Percentiles rank a stretch among this genome's conserved stretches.
Conservation (phyloP, 2,888 invertebrate genomes). For the Melanostoma mellinum region DNA sequence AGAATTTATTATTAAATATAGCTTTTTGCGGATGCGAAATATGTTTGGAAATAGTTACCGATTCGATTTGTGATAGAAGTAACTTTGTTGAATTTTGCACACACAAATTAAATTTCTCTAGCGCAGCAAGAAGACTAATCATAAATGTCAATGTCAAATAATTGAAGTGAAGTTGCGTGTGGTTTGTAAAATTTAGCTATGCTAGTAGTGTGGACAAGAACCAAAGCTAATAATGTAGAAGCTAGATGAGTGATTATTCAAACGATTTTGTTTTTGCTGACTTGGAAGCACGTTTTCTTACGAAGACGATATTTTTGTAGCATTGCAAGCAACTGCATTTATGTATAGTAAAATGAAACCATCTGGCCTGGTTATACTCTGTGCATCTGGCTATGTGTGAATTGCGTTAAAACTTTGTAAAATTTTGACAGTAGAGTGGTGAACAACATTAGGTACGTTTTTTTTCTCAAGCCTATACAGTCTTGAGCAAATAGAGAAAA, state of each 20-base stretch:
- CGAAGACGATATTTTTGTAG: too few species aligned
- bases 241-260: conserved; percentile 3
- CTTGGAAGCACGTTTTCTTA: too few species aligned
- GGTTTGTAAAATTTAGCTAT: neutral
- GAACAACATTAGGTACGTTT: too few species aligned
- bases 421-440: too few species aligned
- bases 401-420: too few species aligned
- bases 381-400: too few species aligned
- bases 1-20: neutral
- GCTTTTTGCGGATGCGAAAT: conserved; percentile 9
- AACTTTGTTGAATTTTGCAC: conserved; percentile 56
- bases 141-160: conserved; percentile 70
- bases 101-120: conserved; percentile 52
- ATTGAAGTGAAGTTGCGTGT: conserved; percentile 51
- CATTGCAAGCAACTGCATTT: too few species aligned
- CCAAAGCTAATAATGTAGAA: neutral
- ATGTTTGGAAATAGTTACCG: conserved; percentile 45
- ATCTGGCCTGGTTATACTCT: too few species aligned
- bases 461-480: too few species aligned
- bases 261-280: neutral
- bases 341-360: too few species aligned
- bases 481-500: too few species aligned
- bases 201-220: neutral
- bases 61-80: conserved; percentile 37
- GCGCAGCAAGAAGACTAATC: conserved; percentile 46